A percentile compares a stretch with the other conserved stretches of the same genome.
phyloP scores from a whole-genome alignment of 2,888 invertebrate species.

The Lysandra coridon region DNA sequence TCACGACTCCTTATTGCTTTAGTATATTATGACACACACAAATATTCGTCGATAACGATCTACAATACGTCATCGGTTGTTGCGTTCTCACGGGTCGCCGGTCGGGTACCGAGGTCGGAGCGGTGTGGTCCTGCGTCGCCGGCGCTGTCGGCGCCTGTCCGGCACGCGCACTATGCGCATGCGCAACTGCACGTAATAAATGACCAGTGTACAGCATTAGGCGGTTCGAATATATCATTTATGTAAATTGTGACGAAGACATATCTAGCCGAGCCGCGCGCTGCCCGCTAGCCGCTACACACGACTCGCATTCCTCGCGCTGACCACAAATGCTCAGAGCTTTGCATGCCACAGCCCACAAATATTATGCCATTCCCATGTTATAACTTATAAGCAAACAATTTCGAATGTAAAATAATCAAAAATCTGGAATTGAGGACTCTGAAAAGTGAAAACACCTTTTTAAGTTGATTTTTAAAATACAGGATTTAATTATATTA shows the following conservation, averaged over 20 bases:
- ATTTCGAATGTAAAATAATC: no score
- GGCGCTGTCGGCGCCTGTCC: constrained; percentile 65
- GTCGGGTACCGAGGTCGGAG: not conserved
- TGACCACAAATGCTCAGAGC: constrained; percentile 56
- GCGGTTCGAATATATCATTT: constrained; percentile 79
- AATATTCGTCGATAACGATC: constrained; percentile 6
- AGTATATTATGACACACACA: not conserved
- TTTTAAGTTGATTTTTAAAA: no score
- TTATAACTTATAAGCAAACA: not conserved
- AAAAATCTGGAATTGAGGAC: no score
- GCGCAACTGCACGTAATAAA: constrained; percentile 67
- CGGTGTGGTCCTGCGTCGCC: constrained; percentile 67
- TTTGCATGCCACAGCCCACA: constrained; percentile 37
- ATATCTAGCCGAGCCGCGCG: constrained; percentile 69
- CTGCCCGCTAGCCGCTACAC: constrained; percentile 72
- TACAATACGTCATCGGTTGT: constrained; percentile 11
- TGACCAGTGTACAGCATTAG: constrained; percentile 74
- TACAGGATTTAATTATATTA: no score
- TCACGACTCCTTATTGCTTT: not conserved
- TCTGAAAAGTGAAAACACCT: no score
- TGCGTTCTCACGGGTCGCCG: not conserved
- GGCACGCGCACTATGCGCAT: constrained; percentile 76
- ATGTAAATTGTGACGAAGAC: constrained; percentile 81
- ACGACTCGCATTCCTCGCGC: constrained; percentile 72
- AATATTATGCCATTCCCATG: not conserved